phyloP scores from a whole-genome alignment of 2,797 vertebrate genomes.

The Podarcis siculus region DNA sequence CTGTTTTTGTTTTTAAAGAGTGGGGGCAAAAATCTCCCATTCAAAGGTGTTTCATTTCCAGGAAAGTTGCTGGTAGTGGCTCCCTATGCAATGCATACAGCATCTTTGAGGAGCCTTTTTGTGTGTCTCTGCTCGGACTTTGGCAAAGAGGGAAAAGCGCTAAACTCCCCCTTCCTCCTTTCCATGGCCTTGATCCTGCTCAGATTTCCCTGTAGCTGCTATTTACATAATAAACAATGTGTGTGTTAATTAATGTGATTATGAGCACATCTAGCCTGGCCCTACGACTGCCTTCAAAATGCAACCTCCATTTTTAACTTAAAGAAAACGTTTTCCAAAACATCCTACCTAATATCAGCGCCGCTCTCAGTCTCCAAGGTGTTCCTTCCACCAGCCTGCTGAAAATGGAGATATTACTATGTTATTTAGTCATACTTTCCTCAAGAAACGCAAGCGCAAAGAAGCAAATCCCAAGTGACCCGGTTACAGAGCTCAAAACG shows the following conservation, averaged over 20 bases:
- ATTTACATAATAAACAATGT: not conserved
- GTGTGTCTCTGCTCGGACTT: not conserved
- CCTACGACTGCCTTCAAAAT: not conserved
- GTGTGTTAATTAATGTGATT: not conserved
- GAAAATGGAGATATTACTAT: conserved; percentile 45
- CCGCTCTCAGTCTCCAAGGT: conserved; percentile 28
- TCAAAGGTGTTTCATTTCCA: not conserved
- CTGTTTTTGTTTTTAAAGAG: not conserved
- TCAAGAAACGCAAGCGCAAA: conserved; percentile 9
- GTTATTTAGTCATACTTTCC: not conserved
- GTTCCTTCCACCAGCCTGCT: conserved; percentile 51
- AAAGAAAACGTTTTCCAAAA: not conserved
- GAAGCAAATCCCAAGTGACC: not conserved
- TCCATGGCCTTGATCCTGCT: not conserved
- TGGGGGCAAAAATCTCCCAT: not conserved
- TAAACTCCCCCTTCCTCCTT: not conserved
- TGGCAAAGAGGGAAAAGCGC: not conserved
- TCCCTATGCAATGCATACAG: not conserved
- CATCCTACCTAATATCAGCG: conserved; percentile 66
- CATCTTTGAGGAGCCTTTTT: too few species aligned
- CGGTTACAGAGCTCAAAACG: not conserved
- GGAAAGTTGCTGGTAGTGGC: not conserved
- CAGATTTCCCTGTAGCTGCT: not conserved
- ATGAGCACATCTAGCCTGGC: not conserved
- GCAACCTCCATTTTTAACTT: not conserved